phyloP scores from a whole-genome alignment of 1,140 invertebrate species.

The Brachionus asplanchnoidis region DNA sequence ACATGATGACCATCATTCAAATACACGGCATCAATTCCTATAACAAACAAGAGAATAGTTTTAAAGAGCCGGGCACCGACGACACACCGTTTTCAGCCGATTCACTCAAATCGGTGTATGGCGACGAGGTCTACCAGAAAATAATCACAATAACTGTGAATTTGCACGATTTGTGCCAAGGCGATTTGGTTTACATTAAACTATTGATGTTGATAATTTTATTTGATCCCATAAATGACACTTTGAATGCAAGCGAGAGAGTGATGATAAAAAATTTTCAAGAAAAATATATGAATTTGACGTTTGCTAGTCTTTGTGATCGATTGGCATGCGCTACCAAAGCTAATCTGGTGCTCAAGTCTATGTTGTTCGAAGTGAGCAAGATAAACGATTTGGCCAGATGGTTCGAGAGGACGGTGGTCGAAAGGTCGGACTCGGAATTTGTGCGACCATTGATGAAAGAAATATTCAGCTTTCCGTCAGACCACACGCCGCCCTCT shows the following conservation, averaged over 20 bases:
- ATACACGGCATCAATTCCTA: slow-evolving; percentile 34
- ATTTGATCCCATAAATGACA: slow-evolving; percentile 22
- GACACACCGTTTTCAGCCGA: slow-evolving; percentile 25
- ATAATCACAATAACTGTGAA: background rate
- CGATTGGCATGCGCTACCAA: background rate
- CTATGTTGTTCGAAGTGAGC: slow-evolving; percentile 33
- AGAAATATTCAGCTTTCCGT: slow-evolving; percentile 35
- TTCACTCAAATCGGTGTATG: slow-evolving; percentile 22
- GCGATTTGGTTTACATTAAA: slow-evolving; percentile 22
- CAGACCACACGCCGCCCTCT: slow-evolving; percentile 18
- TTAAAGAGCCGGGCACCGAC: slow-evolving; percentile 30
- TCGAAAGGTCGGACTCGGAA: slow-evolving; percentile 5
- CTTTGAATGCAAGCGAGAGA: background rate
- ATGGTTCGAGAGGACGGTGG: slow-evolving; percentile 24
- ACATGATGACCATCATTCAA: slow-evolving; percentile 40
- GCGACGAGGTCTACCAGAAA: background rate
- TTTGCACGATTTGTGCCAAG: slow-evolving; percentile 30
- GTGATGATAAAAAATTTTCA: background rate
- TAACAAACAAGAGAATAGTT: slow-evolving; percentile 18
- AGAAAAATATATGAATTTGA: slow-evolving; percentile 21
- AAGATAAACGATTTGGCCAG: slow-evolving; percentile 27
- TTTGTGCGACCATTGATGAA: slow-evolving; percentile 37
- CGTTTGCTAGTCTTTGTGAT: background rate
- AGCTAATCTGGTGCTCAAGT: background rate
- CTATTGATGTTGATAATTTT: slow-evolving; percentile 14